Evolutionary conservation across 2,113 vertebrate species (phyloP).

Genomic region (Eptesicus fuscus): DNA sequence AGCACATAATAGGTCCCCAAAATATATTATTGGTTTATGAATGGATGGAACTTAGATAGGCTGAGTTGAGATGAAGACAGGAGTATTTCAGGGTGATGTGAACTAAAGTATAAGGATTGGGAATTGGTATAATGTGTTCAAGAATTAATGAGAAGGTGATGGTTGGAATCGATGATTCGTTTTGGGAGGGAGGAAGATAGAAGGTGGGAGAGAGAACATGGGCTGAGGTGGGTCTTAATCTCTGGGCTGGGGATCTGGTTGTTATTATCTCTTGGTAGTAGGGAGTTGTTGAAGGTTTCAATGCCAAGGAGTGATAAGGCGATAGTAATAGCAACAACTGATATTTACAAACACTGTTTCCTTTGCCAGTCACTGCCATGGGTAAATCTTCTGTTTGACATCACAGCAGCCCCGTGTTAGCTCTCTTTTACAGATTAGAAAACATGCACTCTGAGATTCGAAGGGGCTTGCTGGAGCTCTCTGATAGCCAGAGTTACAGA

Average conservation of each 20-base stretch:
- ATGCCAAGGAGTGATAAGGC: background rate
- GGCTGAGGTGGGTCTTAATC: background rate
- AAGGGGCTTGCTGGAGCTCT: background rate
- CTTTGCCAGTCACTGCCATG: background rate
- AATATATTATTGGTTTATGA: background rate
- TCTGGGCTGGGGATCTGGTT: background rate
- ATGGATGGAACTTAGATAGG: background rate
- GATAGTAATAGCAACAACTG: background rate
- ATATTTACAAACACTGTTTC: background rate
- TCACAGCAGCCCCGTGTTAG: background rate
- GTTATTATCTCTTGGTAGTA: background rate
- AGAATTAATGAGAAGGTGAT: background rate
- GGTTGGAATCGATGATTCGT: background rate
- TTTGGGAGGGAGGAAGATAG: background rate
- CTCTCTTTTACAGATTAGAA: background rate
- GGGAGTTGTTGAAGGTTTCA: background rate
- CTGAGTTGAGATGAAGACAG: background rate
- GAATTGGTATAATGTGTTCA: background rate
- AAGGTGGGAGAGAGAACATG: background rate
- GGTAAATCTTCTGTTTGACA: background rate
- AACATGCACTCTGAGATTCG: background rate
- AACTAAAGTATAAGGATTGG: background rate
- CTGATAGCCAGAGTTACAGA: background rate
- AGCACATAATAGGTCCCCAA: background rate
- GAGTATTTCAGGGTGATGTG: background rate